phyloP scores from a whole-genome alignment of 2,797 vertebrate genomes.

The Rhyacichthys aspro region DNA sequence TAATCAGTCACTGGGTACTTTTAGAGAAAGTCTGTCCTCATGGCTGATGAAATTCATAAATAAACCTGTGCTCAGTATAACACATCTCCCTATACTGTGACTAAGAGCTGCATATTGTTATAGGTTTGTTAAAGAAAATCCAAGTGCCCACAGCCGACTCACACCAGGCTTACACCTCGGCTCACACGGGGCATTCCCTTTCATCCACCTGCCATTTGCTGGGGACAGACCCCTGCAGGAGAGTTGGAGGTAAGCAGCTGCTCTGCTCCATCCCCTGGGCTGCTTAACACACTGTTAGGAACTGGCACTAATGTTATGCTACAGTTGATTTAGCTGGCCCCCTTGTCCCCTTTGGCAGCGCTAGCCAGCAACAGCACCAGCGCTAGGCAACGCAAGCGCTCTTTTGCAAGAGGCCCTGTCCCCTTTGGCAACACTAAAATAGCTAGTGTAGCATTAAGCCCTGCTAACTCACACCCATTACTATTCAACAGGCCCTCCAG shows the following conservation, averaged over 20 bases:
- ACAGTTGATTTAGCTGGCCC: constrained; percentile 71
- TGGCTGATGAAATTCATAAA: constrained; percentile 13
- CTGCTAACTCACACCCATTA: constrained; percentile 73
- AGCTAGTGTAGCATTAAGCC: constrained; percentile 73
- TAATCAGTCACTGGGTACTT: background rate
- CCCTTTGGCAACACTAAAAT: constrained; percentile 72
- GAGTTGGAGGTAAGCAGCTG: constrained; percentile 68
- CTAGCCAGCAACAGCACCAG: constrained; percentile 40
- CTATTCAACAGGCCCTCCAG: constrained; percentile 81
- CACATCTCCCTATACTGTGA: constrained; percentile 13
- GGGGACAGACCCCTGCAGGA: constrained; percentile 61
- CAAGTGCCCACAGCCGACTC: constrained; percentile 15
- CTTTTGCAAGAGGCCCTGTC: constrained; percentile 70
- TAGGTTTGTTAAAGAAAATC: constrained; percentile 15
- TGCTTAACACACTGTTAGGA: constrained; percentile 68
- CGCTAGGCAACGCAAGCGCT: constrained; percentile 52
- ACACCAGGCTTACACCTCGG: constrained; percentile 20
- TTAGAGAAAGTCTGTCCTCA: background rate
- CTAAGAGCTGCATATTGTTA: constrained; percentile 28
- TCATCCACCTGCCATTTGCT: constrained; percentile 59
- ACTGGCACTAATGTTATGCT: constrained; percentile 77
- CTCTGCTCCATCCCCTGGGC: constrained; percentile 69
- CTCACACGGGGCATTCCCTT: constrained; percentile 40
- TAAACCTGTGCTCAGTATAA: constrained; percentile 21
- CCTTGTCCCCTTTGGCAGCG: constrained; percentile 75